Conservation (phyloP, 2,113 vertebrate species). For the Rhinopomastus cyanomelas region DNA sequence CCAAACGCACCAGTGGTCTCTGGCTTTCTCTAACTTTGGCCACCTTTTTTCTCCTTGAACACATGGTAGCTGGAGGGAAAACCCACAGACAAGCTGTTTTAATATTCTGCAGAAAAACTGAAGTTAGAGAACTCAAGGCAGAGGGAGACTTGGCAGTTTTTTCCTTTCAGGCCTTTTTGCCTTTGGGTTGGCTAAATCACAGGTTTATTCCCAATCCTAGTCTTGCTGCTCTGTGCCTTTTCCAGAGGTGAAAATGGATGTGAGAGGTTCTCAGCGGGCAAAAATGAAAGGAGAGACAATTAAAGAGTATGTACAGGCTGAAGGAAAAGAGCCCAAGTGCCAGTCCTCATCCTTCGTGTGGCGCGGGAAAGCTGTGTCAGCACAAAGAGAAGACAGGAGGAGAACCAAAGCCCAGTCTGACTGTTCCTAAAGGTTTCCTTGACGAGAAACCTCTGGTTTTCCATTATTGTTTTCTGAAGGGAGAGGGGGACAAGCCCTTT, state of each 20-base stretch:
- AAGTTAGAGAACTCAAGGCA: not conserved
- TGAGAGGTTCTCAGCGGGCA: not conserved
- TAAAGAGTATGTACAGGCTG: conserved; percentile 24
- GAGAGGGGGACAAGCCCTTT: not conserved
- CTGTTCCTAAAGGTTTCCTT: not conserved
- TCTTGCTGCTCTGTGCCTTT: not conserved
- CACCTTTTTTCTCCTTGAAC: not conserved
- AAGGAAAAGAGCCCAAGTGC: conserved; percentile 20
- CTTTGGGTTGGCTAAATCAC: conserved; percentile 29
- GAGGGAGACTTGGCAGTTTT: conserved; percentile 27
- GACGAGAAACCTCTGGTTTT: conserved; percentile 6
- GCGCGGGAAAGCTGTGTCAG: not conserved
- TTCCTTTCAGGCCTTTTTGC: conserved; percentile 5
- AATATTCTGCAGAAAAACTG: conserved; percentile 13
- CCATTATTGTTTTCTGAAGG: not conserved
- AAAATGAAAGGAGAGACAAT: conserved; percentile 24
- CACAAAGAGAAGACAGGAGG: not conserved
- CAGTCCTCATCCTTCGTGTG: conserved; percentile 34
- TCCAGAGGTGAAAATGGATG: conserved; percentile 36
- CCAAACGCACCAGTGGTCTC: not conserved
- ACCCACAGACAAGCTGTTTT: not conserved
- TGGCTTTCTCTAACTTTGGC: not conserved
- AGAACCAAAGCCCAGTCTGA: conserved; percentile 20
- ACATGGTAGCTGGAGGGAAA: not conserved
- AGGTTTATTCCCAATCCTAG: conserved; percentile 36